Percentiles rank a stretch among this genome's conserved stretches.
Conservation (phyloP, 2,888 invertebrate species). For the Neelides folsomi region DNA sequence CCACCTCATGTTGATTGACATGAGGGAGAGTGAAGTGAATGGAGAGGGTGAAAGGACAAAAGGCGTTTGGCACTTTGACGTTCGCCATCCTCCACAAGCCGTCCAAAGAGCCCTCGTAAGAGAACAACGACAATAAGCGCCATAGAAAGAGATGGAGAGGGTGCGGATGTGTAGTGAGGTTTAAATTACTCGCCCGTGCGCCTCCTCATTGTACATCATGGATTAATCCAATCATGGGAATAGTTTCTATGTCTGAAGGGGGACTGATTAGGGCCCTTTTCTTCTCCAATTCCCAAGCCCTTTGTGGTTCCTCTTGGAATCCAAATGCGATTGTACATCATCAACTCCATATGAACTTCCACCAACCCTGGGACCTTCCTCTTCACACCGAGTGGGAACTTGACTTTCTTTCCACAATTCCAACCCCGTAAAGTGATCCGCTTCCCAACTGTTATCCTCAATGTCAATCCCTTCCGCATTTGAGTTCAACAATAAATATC, state of each 20-base stretch:
- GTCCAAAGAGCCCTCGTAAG: not conserved
- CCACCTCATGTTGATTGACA: no score
- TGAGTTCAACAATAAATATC: no score
- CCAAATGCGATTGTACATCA: conserved; percentile 17
- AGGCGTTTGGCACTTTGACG: not conserved
- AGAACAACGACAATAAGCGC: not conserved
- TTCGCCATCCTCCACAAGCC: conserved; percentile 4
- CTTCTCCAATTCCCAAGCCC: conserved; percentile 17
- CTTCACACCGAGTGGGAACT: not conserved
- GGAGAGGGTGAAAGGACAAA: no score
- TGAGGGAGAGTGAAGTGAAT: no score
- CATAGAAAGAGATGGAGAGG: conserved; percentile 7
- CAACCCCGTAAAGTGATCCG: no score
- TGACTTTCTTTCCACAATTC: conserved; percentile 2
- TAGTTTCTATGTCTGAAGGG: conserved; percentile 15
- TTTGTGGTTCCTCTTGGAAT: conserved; percentile 12
- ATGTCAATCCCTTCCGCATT: no score
- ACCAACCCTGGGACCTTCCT: not conserved
- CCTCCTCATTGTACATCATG: not conserved
- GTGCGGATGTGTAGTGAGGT: conserved; percentile 12
- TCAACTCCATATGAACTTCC: no score
- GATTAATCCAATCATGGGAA: conserved; percentile 19
- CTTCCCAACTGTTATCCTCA: no score
- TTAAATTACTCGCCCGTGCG: conserved; percentile 11
- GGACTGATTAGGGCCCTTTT: conserved; percentile 22